Base-by-base conservation (phyloP, 1,140 invertebrate genomes). In the Trichonephila inaurata region DNA sequence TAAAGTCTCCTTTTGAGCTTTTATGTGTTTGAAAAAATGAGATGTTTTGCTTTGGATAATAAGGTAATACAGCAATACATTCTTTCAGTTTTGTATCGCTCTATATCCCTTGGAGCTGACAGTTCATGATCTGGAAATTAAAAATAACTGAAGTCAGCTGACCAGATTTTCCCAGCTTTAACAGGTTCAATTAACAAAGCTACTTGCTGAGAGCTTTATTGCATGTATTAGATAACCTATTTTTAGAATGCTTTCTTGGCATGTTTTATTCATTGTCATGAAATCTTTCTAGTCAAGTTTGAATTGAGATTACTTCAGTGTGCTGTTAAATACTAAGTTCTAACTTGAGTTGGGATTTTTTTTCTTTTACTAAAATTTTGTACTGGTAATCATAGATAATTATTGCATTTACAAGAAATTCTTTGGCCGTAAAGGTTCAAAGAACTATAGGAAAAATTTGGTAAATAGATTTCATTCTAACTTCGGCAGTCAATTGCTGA, bases 141-240 rank as follows among this genome's bases (percentile, higher is more conserved):
- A n/a, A 33, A 91, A 62, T 81, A 60, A 77, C 14, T 28, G 89
- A 77, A 60, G 69, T 33, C 58, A 24, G 33, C 4, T 28, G 7
- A 33, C 14, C 72, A 77, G 72, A 40, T 33, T 72, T 92, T n/a
- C 24, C 51, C 66, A 24, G 83, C 91, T 92, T 40, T 92, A 77
- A 92, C 83, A 92, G 91, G 91, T 92, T 77, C 24, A 87, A 86
- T 87, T 69, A 92, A 92, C 91, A 92, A 92, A 87, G 83, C 64
- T 85, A 51, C 44, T 91, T 61, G 66, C 66, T 90, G 89, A 81
- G 21, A 77, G 66, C 69, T 90, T 90, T 69, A 51, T 51, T 69
- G 72, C 72, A 77, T 77, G 72, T 18, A 33, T 12, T 77, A 77
- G 33, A 77, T 18, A 18, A 18, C 28, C 33, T 77, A 33, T 40